phyloP scores from a whole-genome alignment of 2,113 vertebrate species.

The Halcyon senegalensis region DNA sequence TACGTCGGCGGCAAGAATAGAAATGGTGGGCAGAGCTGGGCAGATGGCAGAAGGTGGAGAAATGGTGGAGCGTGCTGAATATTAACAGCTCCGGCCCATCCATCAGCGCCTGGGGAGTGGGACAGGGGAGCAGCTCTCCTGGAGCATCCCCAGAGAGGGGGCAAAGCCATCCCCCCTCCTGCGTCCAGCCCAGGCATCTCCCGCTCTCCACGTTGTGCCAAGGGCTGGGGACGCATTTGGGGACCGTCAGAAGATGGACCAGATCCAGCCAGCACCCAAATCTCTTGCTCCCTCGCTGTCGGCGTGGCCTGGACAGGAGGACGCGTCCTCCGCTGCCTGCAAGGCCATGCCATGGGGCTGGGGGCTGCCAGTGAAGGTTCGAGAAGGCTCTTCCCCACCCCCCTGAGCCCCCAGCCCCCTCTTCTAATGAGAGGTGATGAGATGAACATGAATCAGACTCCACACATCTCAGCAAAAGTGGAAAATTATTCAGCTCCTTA shows the following conservation, averaged over 20 bases:
- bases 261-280: not conserved
- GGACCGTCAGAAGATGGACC: not conserved
- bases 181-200: fast-evolving
- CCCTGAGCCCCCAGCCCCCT: conserved; percentile 10
- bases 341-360: fast-evolving
- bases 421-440: conserved; percentile 63
- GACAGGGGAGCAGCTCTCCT: not conserved
- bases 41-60: conserved; percentile 72
- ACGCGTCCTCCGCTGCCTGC: not conserved
- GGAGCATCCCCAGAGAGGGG: not conserved
- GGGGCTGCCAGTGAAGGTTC: conserved; percentile 25
- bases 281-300: fast-evolving
- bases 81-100: conserved; percentile 58
- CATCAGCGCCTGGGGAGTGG: not conserved
- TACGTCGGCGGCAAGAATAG: conserved; percentile 60
- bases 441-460: conserved; percentile 62
- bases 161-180: not conserved
- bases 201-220: not conserved
- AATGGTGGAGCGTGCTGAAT: conserved; percentile 60
- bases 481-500: conserved; percentile 81
- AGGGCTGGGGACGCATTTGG: not conserved
- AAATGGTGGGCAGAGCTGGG: conserved; percentile 71
- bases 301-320: not conserved
- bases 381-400: not conserved
- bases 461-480: conserved; percentile 72